Conservation (phyloP, 1,140 invertebrate species). For the Drosophila setifemur region DNA sequence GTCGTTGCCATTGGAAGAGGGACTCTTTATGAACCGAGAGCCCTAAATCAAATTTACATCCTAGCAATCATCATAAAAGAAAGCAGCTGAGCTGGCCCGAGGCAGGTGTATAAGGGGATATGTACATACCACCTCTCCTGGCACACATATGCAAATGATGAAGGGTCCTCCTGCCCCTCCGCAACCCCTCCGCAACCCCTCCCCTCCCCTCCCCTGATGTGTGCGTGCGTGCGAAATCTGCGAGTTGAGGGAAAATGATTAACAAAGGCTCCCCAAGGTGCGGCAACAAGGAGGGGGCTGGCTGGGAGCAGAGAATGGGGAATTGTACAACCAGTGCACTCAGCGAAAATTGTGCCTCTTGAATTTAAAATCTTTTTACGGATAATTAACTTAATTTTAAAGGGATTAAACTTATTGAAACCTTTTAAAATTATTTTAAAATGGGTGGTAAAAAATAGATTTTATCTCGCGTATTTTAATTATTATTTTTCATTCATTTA, state of each 20-base stretch:
- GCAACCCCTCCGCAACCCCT: background rate
- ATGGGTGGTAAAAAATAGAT: too few species aligned
- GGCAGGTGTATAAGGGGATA: constrained; percentile 20
- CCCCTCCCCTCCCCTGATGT: constrained; percentile 14
- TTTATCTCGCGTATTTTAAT: too few species aligned
- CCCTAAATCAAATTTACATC: constrained; percentile 49
- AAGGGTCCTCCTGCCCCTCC: constrained; percentile 13
- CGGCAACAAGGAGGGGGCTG: constrained; percentile 15
- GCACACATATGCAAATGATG: constrained; percentile 48
- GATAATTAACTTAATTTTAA: too few species aligned
- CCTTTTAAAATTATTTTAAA: too few species aligned
- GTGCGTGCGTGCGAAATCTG: constrained; percentile 73
- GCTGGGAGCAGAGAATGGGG: background rate
- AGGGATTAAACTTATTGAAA: too few species aligned
- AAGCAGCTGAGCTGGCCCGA: constrained; percentile 33
- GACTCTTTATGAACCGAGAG: background rate
- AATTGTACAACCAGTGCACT: constrained; percentile 10
- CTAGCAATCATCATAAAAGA: constrained; percentile 49
- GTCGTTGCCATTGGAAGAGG: constrained; percentile 12
- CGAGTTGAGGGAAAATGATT: constrained; percentile 63
- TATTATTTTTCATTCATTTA: too few species aligned
- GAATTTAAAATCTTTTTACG: background rate
- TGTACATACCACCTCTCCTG: background rate
- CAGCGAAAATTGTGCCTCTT: background rate
- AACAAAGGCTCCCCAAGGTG: constrained; percentile 67